Conservation (phyloP, 2,113 vertebrate species). For the Gobiocypris rarus region DNA sequence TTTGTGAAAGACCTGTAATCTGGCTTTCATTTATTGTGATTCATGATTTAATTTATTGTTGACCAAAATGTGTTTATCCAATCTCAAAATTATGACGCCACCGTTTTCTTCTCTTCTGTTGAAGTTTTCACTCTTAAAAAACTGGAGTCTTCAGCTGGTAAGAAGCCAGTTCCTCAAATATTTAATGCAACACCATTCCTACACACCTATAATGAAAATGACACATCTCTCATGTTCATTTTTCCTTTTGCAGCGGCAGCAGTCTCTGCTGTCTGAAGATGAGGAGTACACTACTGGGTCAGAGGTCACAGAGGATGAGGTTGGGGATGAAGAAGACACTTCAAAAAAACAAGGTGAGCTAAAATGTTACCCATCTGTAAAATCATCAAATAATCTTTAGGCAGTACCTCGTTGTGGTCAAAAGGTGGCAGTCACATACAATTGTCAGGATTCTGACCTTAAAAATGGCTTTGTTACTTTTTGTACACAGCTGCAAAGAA, state of each 20-base stretch:
- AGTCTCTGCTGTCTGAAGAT: conserved; percentile 91
- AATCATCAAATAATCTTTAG: background rate
- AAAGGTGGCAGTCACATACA: conserved; percentile 57
- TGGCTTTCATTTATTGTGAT: background rate
- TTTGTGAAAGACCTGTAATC: too few relatives aligned
- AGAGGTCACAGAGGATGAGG: conserved; percentile 97
- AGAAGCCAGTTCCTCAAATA: conserved; percentile 55
- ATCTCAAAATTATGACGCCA: background rate
- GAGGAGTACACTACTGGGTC: conserved; percentile 98
- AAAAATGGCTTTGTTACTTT: background rate
- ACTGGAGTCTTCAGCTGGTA: conserved; percentile 95
- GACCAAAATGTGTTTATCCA: background rate
- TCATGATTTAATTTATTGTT: background rate
- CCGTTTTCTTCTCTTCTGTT: conserved; percentile 44
- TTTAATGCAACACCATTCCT: conserved; percentile 1
- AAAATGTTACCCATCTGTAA: background rate
- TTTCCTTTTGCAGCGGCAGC: conserved; percentile 82
- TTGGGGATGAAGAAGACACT: conserved; percentile 95
- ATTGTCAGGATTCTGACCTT: background rate
- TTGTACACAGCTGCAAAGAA: conserved; percentile 76
- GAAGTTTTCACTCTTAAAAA: conserved; percentile 94
- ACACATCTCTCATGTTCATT: background rate
- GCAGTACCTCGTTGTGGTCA: conserved; percentile 30
- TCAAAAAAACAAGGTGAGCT: conserved; percentile 88
- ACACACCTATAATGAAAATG: background rate